Evolutionary conservation across 2,797 vertebrate species (phyloP).

Genomic region (Megaceryle alcyon): DNA sequence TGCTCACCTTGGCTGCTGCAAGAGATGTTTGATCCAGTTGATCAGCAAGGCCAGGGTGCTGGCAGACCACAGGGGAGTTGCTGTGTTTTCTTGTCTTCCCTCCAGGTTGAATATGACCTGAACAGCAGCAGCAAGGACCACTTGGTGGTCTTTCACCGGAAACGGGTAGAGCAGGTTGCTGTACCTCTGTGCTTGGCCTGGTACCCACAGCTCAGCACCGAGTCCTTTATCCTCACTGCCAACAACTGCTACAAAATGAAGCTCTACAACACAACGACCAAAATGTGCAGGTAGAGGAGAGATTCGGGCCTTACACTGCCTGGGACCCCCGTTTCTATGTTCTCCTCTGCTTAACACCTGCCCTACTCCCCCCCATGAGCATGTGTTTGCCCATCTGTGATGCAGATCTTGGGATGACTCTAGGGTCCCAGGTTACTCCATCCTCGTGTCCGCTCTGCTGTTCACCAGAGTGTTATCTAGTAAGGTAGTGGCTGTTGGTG

Average conservation of each 20-base stretch:
- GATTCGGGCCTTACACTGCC: not conserved
- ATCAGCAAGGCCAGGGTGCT: not conserved
- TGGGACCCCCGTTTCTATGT: not conserved
- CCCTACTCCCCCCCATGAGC: not conserved
- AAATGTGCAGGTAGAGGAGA: constrained; percentile 89
- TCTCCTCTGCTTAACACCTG: not conserved
- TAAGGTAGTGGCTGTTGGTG: not conserved
- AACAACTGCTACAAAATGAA: constrained; percentile 92
- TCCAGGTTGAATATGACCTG: constrained; percentile 93
- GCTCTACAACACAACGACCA: constrained; percentile 89
- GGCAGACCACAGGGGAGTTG: not conserved
- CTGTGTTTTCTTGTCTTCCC: not conserved
- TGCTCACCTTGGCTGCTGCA: not conserved
- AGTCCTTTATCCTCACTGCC: constrained; percentile 88
- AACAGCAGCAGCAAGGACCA: constrained; percentile 76
- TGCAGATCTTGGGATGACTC: not conserved
- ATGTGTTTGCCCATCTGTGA: not conserved
- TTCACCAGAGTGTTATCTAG: not conserved
- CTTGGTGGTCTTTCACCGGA: constrained; percentile 80
- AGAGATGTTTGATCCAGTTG: not conserved
- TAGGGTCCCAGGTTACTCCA: not conserved
- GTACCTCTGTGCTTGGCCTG: constrained; percentile 88
- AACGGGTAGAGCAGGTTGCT: constrained; percentile 85
- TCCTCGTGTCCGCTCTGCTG: not conserved
- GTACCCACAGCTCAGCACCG: constrained; percentile 87